Base-by-base conservation (phyloP, 2,113 vertebrate genomes). In the Chaetorhynchus papuensis region DNA sequence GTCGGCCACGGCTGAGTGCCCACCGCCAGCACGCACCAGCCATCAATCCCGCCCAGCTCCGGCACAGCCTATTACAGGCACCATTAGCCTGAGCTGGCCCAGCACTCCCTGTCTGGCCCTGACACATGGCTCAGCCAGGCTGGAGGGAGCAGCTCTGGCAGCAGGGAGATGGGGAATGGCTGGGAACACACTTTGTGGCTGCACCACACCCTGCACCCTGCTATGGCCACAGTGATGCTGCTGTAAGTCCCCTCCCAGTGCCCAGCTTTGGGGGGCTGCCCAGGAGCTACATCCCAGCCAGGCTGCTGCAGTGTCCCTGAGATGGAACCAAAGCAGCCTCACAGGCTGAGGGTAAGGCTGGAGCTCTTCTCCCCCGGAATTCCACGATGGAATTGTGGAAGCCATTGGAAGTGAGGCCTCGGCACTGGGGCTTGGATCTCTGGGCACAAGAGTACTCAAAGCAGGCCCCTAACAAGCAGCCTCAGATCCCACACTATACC, bases 191-290 rank as follows among this genome's bases (percentile, higher is more conserved):
- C 13, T 21, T 0, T 4, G 7, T 26, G 45, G 35, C n/a, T 23
- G 9, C 12, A 1, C 5, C 47, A n/a, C 9, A 0, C 12, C 57
- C 72, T 18, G 39, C 42, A 30, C 17, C 28, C 37, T 1, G 1
- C 15, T 7, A 3, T 5, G 12, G 13, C 4, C 19, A 37, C 19
- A 19, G 45, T 6, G 47, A 21, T 0, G 1, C 28, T 35, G 80
- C 84, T 4, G 2, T 19, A n/a, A 54, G 35, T 19, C 4, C 30
- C 31, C 49, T 50, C 19, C 9, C 26, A 10, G 26, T 1, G 19
- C 14, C 18, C 69, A 16, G 53, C 39, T 23, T 6, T 33, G 1
- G 7, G 60, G 44, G 52, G 53, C 47, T 84, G 52, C 47, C 35
- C 1, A 0, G 33, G 21, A 65, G 17, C 56, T 5, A 1, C 10